These are phyloP conservation scores for Eurystomus gularis DNA, from an alignment of 2,113 vertebrate species.

Conservation along the genomic window DNA sequence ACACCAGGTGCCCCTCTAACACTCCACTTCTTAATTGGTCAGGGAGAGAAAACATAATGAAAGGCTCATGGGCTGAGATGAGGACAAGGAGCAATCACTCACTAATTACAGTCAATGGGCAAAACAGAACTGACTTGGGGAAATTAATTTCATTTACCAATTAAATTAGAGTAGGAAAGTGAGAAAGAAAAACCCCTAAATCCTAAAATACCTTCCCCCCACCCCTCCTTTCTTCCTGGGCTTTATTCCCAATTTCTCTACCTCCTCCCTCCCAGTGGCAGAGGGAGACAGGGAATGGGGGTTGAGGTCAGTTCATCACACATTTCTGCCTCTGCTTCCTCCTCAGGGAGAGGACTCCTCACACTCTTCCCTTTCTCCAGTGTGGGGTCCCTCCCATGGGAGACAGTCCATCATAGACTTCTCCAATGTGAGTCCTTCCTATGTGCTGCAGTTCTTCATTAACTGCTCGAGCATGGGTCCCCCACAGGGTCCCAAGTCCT, in stretches of 20 bases:
- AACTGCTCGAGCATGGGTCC: background rate
- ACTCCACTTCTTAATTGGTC: background rate
- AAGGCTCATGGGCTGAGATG: accelerated
- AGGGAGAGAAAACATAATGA: background rate
- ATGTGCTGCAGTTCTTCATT: background rate
- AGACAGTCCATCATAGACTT: too few relatives aligned
- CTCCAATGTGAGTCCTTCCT: background rate
- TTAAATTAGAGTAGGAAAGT: background rate
- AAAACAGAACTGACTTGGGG: background rate
- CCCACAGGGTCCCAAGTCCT: background rate
- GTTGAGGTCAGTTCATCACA: background rate
- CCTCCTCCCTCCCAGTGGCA: background rate
- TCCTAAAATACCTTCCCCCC: background rate
- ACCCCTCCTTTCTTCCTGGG: background rate
- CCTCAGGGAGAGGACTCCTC: background rate
- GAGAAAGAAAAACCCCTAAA: background rate
- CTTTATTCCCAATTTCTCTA: background rate
- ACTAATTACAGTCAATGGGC: accelerated
- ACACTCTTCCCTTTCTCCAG: background rate
- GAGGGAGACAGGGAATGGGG: background rate
- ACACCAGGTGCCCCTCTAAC: background rate
- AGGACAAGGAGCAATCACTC: background rate
- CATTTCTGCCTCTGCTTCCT: background rate
- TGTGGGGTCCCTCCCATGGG: background rate
- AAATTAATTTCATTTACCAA: background rate